Percentiles rank a stretch among this genome's conserved stretches.
Conservation (phyloP, 2,888 invertebrate genomes). For the Meta bourneti region DNA sequence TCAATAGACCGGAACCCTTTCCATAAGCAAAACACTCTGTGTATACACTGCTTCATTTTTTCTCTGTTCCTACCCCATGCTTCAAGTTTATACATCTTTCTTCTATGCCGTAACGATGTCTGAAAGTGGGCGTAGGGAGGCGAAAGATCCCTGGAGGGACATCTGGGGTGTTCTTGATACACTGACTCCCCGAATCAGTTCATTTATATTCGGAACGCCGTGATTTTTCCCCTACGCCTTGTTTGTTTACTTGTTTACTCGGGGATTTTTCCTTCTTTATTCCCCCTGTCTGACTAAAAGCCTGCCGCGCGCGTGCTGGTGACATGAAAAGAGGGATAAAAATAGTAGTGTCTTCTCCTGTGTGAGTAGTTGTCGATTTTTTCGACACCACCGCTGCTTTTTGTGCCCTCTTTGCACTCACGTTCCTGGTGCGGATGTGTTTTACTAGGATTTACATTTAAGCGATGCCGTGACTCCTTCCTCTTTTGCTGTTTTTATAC, state of each 20-base stretch:
- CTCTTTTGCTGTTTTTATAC: neutral
- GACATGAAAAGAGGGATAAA: constrained; percentile 58
- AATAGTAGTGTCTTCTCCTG: neutral
- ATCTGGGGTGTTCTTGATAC: constrained; percentile 70
- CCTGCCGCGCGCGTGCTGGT: constrained; percentile 47
- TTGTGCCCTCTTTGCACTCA: neutral
- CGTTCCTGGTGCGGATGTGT: constrained; percentile 49
- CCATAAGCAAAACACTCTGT: constrained; percentile 60
- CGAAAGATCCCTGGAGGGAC: constrained; percentile 55
- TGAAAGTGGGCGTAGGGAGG: constrained; percentile 8
- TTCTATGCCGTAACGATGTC: constrained; percentile 59
- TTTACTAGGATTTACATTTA: constrained; percentile 70
- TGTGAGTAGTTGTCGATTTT: constrained; percentile 54
- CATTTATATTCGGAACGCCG: constrained; percentile 65
- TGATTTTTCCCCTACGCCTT: constrained; percentile 55
- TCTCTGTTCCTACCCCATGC: neutral
- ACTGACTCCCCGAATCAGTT: constrained; percentile 69
- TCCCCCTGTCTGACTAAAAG: constrained; percentile 50
- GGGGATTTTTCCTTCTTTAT: neutral
- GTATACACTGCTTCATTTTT: constrained; percentile 43
- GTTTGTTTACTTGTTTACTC: constrained; percentile 57
- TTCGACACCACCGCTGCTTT: neutral
- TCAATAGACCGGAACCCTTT: constrained; percentile 57
- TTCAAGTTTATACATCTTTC: constrained; percentile 46
- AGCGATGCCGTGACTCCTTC: constrained; percentile 40